Conservation (phyloP, 2,113 vertebrate species). For the Cheirogaleus medius region DNA sequence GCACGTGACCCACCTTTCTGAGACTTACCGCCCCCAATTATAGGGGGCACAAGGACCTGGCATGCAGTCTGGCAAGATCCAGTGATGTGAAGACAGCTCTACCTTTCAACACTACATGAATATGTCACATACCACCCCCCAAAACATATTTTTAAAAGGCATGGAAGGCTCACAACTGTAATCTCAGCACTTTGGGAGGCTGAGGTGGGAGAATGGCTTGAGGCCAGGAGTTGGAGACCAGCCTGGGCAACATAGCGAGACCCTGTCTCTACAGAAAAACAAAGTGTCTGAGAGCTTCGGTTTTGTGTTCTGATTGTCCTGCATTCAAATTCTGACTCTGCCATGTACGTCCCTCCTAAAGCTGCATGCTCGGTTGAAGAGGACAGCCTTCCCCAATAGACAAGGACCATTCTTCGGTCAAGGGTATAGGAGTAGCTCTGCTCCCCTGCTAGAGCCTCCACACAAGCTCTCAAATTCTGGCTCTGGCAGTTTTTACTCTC, state of each 20-base stretch:
- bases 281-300: neutral
- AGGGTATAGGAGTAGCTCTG: too few species aligned
- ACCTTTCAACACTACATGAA: neutral
- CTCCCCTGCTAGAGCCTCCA: too few species aligned
- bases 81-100: neutral
- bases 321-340: neutral
- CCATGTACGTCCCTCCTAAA: neutral
- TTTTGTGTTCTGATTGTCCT: neutral
- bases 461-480: neutral
- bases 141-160: neutral
- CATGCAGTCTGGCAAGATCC: neutral
- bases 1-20: neutral
- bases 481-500: neutral
- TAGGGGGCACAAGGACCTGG: neutral
- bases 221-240: neutral
- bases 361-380: too few species aligned
- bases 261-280: neutral
- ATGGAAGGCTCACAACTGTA: neutral
- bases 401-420: too few species aligned
- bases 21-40: neutral
- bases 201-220: neutral
- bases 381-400: too few species aligned
- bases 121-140: neutral
- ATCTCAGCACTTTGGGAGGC: neutral
- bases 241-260: neutral